Evolutionary conservation across 1,140 invertebrate genomes (phyloP).

Genomic region (Bombus haemorrhoidalis): DNA sequence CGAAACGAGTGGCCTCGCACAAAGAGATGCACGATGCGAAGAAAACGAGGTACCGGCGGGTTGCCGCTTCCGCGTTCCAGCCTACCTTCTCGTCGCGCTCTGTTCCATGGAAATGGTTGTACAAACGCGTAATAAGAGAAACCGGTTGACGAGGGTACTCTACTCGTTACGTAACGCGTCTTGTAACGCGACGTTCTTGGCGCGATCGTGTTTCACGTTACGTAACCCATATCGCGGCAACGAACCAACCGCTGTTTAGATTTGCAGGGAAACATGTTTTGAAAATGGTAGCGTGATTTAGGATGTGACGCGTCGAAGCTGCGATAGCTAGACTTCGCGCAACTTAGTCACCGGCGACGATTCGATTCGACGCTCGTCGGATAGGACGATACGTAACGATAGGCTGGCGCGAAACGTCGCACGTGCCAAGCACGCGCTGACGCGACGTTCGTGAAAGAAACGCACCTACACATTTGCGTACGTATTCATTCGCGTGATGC

Average conservation of each 20-base stretch:
- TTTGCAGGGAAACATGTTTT: background rate
- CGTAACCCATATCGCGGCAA: background rate
- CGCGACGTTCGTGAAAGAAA: background rate
- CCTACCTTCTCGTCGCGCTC: too few species aligned
- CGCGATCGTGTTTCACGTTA: background rate
- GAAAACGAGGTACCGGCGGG: background rate
- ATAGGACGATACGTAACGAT: background rate
- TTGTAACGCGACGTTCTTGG: background rate
- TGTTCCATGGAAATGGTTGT: background rate
- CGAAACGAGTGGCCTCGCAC: background rate
- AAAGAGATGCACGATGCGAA: background rate
- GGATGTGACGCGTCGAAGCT: background rate
- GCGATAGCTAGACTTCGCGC: background rate
- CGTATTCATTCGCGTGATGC: constrained; percentile 17
- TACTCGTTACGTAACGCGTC: constrained; percentile 9
- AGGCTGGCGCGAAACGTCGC: background rate
- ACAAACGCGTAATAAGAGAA: constrained; percentile 1
- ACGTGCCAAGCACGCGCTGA: background rate
- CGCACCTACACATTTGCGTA: background rate
- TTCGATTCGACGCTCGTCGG: background rate
- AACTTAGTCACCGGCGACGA: background rate
- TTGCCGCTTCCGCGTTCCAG: background rate
- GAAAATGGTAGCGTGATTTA: background rate
- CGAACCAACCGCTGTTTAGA: background rate
- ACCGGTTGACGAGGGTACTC: constrained; percentile 3